Conservation (phyloP, 1,140 invertebrate genomes). For the Aphelenchoides avenae region DNA sequence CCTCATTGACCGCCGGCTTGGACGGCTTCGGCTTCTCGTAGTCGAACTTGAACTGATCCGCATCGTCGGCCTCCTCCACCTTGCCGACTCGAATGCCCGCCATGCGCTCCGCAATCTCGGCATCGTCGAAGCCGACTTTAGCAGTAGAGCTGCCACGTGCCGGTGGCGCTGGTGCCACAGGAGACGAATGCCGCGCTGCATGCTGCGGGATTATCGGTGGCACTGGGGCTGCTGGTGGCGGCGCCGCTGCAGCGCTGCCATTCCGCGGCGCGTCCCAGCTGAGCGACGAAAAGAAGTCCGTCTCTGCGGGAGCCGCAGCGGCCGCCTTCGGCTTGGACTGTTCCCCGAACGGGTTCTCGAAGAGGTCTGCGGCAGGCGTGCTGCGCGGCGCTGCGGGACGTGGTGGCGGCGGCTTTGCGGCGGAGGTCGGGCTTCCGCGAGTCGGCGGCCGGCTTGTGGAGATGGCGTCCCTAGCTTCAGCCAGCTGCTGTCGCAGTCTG, state of each 20-base stretch:
- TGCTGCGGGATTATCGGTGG: neutral
- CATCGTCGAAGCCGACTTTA: no score
- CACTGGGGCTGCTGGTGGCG: neutral
- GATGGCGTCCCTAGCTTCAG: neutral
- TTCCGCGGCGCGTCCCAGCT: slow-evolving; percentile 9
- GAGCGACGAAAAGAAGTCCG: slow-evolving; percentile 35
- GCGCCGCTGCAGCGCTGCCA: slow-evolving; percentile 4
- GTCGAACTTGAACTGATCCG: slow-evolving; percentile 37
- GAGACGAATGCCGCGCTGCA: neutral
- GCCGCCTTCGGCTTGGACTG: no score
- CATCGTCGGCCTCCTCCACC: slow-evolving; percentile 31
- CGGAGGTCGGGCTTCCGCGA: neutral
- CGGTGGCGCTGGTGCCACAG: neutral
- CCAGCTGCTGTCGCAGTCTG: neutral
- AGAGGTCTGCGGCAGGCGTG: neutral
- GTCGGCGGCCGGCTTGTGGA: neutral
- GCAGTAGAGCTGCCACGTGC: neutral
- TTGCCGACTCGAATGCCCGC: slow-evolving; percentile 32
- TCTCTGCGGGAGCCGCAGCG: neutral
- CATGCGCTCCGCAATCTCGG: slow-evolving; percentile 19
- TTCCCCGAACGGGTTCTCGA: no score
- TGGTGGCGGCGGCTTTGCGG: neutral
- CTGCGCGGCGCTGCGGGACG: neutral
- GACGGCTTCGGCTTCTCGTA: slow-evolving; percentile 29
- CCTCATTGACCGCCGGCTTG: neutral